Evolutionary conservation across 2,888 invertebrate species (phyloP).

Genomic region (Thymelicus acteon): DNA sequence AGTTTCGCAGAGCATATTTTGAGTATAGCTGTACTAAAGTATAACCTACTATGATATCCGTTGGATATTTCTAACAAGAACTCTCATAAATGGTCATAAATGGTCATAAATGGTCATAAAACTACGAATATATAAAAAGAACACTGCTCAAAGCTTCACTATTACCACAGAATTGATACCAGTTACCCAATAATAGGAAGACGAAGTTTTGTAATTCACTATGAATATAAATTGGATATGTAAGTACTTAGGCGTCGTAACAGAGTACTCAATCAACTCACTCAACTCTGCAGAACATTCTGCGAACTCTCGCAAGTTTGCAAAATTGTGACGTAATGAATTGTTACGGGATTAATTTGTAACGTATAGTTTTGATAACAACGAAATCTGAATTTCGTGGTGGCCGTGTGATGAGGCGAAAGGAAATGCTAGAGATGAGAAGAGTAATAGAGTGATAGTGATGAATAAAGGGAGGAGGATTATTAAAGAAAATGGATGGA

Average conservation of each 20-base stretch:
- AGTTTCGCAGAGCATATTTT: too few species aligned
- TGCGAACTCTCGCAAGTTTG: slow-evolving; percentile 22
- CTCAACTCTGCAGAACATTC: slow-evolving; percentile 23
- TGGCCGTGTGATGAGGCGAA: too few species aligned
- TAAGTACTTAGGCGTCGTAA: slow-evolving; percentile 5
- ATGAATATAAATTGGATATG: slow-evolving; percentile 29
- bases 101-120: too few species aligned
- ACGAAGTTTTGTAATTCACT: slow-evolving; percentile 21
- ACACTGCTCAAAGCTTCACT: background rate
- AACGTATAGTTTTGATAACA: background rate
- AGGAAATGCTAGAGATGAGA: too few species aligned
- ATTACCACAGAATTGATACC: background rate
- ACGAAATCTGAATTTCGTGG: background rate
- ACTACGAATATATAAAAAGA: too few species aligned
- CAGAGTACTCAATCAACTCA: slow-evolving; percentile 11
- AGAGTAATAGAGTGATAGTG: too few species aligned
- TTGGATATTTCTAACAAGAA: too few species aligned
- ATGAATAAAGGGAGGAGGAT: too few species aligned
- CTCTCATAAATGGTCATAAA: too few species aligned
- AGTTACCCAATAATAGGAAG: slow-evolving; percentile 9
- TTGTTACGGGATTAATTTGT: slow-evolving; percentile 22
- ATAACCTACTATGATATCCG: too few species aligned
- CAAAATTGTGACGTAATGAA: slow-evolving; percentile 28
- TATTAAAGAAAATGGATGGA: too few species aligned
- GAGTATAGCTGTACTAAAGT: too few species aligned